These are phyloP conservation scores for Esox lucius DNA, from an alignment of 2,797 vertebrate genomes.

Conservation along the genomic window DNA sequence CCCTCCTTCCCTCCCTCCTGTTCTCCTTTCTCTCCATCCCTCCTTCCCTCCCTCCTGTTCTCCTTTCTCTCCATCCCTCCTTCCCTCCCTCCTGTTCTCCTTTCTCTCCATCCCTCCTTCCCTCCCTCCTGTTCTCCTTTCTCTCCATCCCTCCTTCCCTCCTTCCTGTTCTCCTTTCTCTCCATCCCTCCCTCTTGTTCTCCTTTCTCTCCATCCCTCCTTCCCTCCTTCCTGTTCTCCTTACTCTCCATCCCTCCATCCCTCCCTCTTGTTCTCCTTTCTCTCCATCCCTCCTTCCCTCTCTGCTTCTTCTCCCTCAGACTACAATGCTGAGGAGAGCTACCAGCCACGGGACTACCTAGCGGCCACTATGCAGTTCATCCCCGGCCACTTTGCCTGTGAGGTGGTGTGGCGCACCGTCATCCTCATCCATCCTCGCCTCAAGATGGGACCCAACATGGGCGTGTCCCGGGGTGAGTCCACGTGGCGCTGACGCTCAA, in stretches of 20 bases:
- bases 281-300: background rate
- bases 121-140: no score
- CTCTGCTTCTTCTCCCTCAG: constrained; percentile 56
- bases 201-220: background rate
- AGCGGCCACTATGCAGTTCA: constrained; percentile 98
- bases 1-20: no score
- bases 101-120: no score
- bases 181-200: background rate
- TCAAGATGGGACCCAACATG: constrained; percentile 98
- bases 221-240: constrained; percentile 1
- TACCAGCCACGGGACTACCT: constrained; percentile 94
- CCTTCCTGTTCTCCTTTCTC: background rate
- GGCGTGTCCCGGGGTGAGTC: constrained; percentile 74
- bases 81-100: no score
- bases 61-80: no score
- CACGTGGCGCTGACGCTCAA: no score
- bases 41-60: no score
- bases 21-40: no score
- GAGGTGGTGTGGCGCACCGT: constrained; percentile 93
- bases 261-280: background rate
- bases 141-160: background rate
- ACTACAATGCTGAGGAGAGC: constrained; percentile 91
- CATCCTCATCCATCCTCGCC: constrained; percentile 94
- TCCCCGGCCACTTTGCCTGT: constrained; percentile 95
- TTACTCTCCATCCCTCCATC: background rate